Conservation (phyloP, 2,113 vertebrate genomes). For the Circaetus cinerascens region DNA sequence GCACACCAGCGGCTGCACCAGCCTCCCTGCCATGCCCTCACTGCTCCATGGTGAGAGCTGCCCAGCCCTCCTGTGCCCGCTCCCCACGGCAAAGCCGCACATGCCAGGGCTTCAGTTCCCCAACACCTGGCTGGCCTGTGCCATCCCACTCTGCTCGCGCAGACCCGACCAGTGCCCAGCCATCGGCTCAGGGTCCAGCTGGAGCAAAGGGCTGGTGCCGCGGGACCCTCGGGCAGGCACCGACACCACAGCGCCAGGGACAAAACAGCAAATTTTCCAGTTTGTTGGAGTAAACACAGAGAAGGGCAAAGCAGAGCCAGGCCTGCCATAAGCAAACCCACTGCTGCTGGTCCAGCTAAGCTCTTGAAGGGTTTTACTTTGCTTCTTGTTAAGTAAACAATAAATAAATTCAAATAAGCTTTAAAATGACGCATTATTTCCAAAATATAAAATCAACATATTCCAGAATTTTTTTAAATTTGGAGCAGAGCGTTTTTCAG, state of each 20-base stretch:
- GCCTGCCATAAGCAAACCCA: too few relatives aligned
- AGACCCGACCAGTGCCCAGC: not conserved
- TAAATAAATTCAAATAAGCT: not conserved
- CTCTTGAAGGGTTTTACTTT: not conserved
- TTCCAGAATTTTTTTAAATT: not conserved
- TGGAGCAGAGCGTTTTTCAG: not conserved
- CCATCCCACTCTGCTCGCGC: not conserved
- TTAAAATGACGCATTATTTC: not conserved
- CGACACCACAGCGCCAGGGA: rapidly evolving
- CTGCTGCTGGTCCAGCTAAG: not conserved
- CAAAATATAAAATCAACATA: not conserved
- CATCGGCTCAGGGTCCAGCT: not conserved
- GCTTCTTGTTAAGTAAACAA: not conserved
- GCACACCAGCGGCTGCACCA: not conserved
- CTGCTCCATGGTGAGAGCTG: not conserved
- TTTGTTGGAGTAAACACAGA: too few relatives aligned
- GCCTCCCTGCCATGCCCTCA: not conserved
- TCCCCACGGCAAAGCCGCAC: not conserved
- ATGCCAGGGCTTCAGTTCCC: too few relatives aligned
- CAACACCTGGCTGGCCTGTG: not conserved
- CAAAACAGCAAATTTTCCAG: too few relatives aligned
- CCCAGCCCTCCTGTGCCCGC: not conserved
- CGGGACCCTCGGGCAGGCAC: not conserved
- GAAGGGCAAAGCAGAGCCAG: not conserved
- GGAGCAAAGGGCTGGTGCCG: too few relatives aligned